Conservation (phyloP, 1,140 invertebrate species). For the Ylistrum balloti region DNA sequence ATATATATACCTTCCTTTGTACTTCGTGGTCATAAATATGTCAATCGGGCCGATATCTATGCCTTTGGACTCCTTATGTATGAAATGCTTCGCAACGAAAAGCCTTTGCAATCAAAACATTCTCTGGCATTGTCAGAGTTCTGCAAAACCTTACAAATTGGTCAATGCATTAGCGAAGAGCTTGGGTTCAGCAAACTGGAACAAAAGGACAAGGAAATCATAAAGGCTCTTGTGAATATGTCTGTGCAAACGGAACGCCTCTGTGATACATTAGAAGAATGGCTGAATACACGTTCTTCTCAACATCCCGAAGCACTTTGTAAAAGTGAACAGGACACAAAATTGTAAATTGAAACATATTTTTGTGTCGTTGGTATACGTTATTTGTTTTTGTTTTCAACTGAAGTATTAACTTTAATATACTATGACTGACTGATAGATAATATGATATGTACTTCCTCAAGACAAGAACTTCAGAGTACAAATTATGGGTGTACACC, state of each 20-base stretch:
- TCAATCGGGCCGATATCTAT: slow-evolving; percentile 68
- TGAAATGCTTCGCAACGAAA: slow-evolving; percentile 61
- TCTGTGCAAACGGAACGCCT: not conserved
- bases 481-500: no score
- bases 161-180: not conserved
- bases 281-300: not conserved
- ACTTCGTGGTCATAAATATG: slow-evolving; percentile 66
- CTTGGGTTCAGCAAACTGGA: not conserved
- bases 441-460: no score
- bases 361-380: no score
- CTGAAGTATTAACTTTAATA: no score
- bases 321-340: not conserved
- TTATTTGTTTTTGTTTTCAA: no score
- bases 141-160: not conserved
- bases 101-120: slow-evolving; percentile 52
- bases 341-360: not conserved
- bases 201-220: not conserved
- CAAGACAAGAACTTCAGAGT: no score
- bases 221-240: not conserved
- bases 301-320: not conserved
- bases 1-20: slow-evolving; percentile 70
- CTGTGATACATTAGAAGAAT: not conserved
- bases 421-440: no score
- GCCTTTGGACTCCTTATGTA: slow-evolving; percentile 69
- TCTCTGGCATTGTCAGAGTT: not conserved